Conservation (phyloP, 2,113 vertebrate species). For the Tupaia tana region DNA sequence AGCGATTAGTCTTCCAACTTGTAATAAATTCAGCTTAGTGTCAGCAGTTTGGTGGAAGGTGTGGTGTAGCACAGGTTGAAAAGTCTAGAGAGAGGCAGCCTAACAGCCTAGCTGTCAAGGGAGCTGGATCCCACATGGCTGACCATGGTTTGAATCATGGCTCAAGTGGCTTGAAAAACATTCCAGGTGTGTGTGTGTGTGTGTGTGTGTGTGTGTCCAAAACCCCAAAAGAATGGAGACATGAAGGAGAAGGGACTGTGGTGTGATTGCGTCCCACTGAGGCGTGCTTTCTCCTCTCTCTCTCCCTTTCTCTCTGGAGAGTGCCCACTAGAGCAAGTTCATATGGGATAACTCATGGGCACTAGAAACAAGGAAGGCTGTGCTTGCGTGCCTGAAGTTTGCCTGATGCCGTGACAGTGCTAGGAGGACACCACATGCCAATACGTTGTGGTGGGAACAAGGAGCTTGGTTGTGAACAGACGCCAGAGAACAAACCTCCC, state of each 20-base stretch:
- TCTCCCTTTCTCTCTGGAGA: too few relatives aligned
- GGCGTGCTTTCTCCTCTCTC: too few relatives aligned
- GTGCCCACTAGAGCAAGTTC: neutral
- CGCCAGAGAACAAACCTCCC: neutral
- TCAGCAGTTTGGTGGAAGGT: neutral
- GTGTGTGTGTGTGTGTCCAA: too few relatives aligned
- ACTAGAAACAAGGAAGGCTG: neutral
- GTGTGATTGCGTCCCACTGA: too few relatives aligned
- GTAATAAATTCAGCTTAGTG: neutral
- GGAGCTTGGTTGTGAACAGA: neutral
- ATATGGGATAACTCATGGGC: neutral
- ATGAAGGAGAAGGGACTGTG: too few relatives aligned
- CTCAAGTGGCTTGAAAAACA: too few relatives aligned
- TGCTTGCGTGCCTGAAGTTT: neutral
- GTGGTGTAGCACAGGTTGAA: neutral
- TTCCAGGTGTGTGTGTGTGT: too few relatives aligned
- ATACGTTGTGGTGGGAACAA: neutral
- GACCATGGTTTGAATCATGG: too few relatives aligned
- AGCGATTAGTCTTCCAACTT: neutral
- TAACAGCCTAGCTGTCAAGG: too few relatives aligned
- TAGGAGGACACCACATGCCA: neutral
- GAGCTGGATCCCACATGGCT: too few relatives aligned
- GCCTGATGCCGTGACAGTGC: neutral
- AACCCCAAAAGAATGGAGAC: too few relatives aligned
- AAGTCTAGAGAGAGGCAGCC: neutral